Evolutionary conservation across 1,140 invertebrate species (phyloP).

Genomic region (Procambarus clarkii): DNA sequence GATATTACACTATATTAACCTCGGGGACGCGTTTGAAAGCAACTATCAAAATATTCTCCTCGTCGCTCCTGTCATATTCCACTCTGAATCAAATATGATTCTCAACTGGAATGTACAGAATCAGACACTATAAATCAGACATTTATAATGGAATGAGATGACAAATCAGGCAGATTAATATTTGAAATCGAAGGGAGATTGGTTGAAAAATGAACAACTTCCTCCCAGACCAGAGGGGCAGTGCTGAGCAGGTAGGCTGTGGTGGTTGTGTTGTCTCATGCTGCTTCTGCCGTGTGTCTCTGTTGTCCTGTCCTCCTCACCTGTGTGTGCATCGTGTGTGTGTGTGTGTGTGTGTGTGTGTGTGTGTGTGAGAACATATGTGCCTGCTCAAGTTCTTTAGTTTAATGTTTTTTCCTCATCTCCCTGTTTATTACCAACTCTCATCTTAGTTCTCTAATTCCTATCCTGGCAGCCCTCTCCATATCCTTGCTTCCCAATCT

Average conservation of each 20-base stretch:
- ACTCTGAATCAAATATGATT: too few relatives aligned
- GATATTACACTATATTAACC: too few relatives aligned
- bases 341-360: conserved; percentile 5
- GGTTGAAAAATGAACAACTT: not conserved
- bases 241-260: not conserved
- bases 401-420: not conserved
- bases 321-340: conserved; percentile 10
- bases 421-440: not conserved
- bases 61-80: not conserved
- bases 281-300: not conserved
- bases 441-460: not conserved
- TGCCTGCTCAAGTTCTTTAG: not conserved
- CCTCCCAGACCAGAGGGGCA: not conserved
- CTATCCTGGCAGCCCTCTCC: not conserved
- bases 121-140: not conserved
- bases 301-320: not conserved
- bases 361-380: not conserved
- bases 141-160: not conserved
- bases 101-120: too few relatives aligned
- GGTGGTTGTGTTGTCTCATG: not conserved
- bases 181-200: not conserved
- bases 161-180: not conserved
- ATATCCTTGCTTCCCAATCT: not conserved
- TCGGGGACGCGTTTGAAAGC: too few relatives aligned
- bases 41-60: not conserved